Base-by-base conservation (phyloP, 2,113 vertebrate genomes). In the Alexandromys fortis region DNA sequence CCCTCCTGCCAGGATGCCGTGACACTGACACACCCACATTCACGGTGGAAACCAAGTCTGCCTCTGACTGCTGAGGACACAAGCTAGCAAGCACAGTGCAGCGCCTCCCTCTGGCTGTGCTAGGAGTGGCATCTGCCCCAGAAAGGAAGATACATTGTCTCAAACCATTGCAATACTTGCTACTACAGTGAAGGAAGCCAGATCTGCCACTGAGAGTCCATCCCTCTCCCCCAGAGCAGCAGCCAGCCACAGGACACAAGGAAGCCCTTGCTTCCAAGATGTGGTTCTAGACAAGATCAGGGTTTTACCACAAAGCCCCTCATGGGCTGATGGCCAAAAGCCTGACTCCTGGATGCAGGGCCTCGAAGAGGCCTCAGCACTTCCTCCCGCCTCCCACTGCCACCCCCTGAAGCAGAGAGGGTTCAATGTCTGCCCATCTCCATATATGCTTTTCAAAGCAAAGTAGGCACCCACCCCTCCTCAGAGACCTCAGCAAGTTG, bases 261-360 rank as follows among this genome's bases (percentile, higher is more conserved):
- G 63, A 52, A 70, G 85, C 21, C 45, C 35, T 42, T 35, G 47
- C 24, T 47, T 22, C 33, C 7, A 2, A 52, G 67, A 28, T 19
- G 7, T 22, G 9, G 33, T 22, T 33, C 63, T 47, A 12, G 6
- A 22, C 83, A 47, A 30, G 14, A 47, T 42, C n/a, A 8, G 35
- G 11, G n/a, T 83, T 83, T 61, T 7, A 49, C 63, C 83, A 47
- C 42, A 68, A 19, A 7, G 14, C 24, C 58, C 58, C 35, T 24
- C 24, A 11, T 58, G 35, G 6, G 52, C 35, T 22, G 17, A 28
- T 28, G 28, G 55, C 13, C 3, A 11, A 22, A 33, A 21, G n/a
- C n/a, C 35, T 61, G 55, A 28, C 55, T 38, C 2, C n/a, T 3
- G n/a, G n/a, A 6, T 28, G 7, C 7, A 0, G 16, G 61, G 28